Evolutionary conservation across 2,888 invertebrate species (phyloP), one percentile per base, ranked within the genome.

Genomic region (Aelia acuminata): DNA sequence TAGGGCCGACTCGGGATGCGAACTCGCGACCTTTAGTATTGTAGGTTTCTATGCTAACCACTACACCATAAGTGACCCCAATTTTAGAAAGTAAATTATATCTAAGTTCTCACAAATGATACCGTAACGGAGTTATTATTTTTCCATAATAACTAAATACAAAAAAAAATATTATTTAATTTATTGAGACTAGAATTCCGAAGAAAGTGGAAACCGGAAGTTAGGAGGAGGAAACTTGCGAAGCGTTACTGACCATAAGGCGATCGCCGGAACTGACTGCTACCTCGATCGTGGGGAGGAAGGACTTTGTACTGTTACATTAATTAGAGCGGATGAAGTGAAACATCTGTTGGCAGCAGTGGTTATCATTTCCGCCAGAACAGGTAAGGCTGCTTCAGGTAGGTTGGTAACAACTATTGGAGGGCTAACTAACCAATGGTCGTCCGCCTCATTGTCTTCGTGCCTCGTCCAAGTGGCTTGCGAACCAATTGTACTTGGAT

Each of bases 281-380:
- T 57, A 57, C 8, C 57, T 26, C n/a, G n/a, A n/a, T n/a, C n/a
- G n/a, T 18, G 49, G 18, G 26, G 26, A 13, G 57, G 57, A 26
- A 57, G 57, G 57, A 13, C 26, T 57, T 57, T 57, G 57, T 57
- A 57, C 57, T 26, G 57, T 26, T 57, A 57, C 57, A 57, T 26
- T 57, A 57, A 57, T 57, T 57, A 57, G 57, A 57, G 57, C 57
- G 57, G 57, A 26, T 26, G n/a, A 57, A 26, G 57, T 57, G 57
- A 57, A 57, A 57, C 57, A 57, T 57, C 57, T 57, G 57, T 57
- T 57, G 57, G 57, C 57, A 57, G 26, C 57, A 57, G 26, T 57
- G 57, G 26, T 57, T 57, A 57, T 57, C 57, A 57, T 57, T 57
- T 57, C 57, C 57, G 57, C 26, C 26, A 57, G 57, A 26, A 57